A percentile compares a stretch with the other conserved stretches of the same genome.
Conservation (phyloP, 2,113 vertebrate species). For the Bujurquina vittata region DNA sequence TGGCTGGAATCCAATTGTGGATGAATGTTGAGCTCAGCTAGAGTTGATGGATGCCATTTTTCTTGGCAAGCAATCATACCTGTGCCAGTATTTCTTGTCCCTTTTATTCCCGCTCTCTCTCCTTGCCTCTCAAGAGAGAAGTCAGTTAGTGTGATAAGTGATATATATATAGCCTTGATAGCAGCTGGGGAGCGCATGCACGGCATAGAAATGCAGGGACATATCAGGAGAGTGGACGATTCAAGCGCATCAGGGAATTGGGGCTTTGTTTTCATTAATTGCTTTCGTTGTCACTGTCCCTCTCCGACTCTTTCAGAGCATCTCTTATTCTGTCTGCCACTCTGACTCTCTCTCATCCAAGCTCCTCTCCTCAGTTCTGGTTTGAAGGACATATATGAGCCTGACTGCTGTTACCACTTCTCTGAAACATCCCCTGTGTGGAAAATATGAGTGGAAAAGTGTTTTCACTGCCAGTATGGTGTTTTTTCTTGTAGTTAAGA, state of each 20-base stretch:
- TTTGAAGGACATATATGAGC: slow-evolving; percentile 61
- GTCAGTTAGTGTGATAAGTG: slow-evolving; percentile 71
- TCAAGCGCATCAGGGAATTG: slow-evolving; percentile 55
- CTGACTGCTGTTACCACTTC: slow-evolving; percentile 37
- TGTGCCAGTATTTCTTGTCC: slow-evolving; percentile 39
- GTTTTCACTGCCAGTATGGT: background rate
- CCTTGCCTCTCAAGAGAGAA: slow-evolving; percentile 33
- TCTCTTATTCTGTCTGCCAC: background rate
- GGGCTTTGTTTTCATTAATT: slow-evolving; percentile 70
- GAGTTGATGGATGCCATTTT: slow-evolving; percentile 72
- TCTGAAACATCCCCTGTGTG: background rate
- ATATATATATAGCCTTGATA: slow-evolving; percentile 77
- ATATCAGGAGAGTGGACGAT: slow-evolving; percentile 36
- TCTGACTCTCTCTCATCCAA: slow-evolving; percentile 3
- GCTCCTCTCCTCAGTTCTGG: slow-evolving; percentile 7
- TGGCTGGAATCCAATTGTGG: slow-evolving; percentile 51
- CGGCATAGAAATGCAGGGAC: slow-evolving; percentile 45
- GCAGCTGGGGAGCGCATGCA: slow-evolving; percentile 46
- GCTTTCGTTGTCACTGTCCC: slow-evolving; percentile 31
- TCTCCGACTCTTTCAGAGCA: background rate
- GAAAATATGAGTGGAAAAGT: slow-evolving; percentile 1
- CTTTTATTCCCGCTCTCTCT: slow-evolving; percentile 22
- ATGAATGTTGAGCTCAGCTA: slow-evolving; percentile 61
- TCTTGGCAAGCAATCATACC: slow-evolving; percentile 71
- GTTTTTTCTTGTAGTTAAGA: slow-evolving; percentile 19